These are phyloP conservation scores for Bruchidius siliquastri DNA, from an alignment of 2,888 invertebrate genomes.

Conservation along the genomic window DNA sequence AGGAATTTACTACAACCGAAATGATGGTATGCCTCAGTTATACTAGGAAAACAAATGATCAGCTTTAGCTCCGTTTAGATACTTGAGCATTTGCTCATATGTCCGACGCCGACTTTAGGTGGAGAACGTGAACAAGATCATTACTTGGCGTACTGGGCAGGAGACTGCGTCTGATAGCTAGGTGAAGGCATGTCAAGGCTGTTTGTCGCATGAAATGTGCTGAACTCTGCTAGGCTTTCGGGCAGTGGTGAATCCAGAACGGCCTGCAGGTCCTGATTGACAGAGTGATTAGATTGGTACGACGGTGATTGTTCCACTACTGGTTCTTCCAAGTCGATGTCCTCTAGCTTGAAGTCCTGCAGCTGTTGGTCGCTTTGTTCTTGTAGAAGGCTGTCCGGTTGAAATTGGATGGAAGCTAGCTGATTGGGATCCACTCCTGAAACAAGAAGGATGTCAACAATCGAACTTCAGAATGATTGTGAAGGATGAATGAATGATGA, in stretches of 20 bases:
- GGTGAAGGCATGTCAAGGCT: conserved; percentile 48
- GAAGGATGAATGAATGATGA: too few relatives aligned
- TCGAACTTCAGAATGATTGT: too few relatives aligned
- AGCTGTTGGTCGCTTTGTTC: conserved; percentile 61
- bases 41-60: too few relatives aligned
- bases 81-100: too few relatives aligned
- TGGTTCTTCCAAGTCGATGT: conserved; percentile 56
- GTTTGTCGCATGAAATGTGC: conserved; percentile 64
- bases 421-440: conserved; percentile 56
- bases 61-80: too few relatives aligned
- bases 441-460: not conserved
- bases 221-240: conserved; percentile 76
- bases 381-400: conserved; percentile 52
- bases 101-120: too few relatives aligned
- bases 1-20: too few relatives aligned
- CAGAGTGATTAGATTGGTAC: conserved; percentile 49
- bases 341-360: conserved; percentile 60
- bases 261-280: conserved; percentile 70
- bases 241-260: conserved; percentile 74
- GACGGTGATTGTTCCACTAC: conserved; percentile 50
- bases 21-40: too few relatives aligned
- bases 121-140: not conserved
- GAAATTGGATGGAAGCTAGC: conserved; percentile 46
- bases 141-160: conserved; percentile 40
- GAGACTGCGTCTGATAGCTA: conserved; percentile 44